Evolutionary conservation across 2,797 vertebrate genomes (phyloP).

Genomic region (Hapalemur alaotrensis): DNA sequence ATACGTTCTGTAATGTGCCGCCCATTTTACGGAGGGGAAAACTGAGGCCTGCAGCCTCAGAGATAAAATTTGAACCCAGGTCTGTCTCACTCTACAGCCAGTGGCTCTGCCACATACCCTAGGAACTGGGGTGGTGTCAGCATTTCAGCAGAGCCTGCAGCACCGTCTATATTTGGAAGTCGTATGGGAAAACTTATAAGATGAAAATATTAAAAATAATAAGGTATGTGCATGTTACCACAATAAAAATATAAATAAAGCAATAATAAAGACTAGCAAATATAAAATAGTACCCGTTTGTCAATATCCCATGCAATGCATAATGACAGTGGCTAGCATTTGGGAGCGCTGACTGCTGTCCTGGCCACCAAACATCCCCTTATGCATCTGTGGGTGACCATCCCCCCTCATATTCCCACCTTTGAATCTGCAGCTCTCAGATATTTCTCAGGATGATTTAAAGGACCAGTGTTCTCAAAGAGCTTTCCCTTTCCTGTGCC

Average conservation of each 20-base stretch:
- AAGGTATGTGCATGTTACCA: neutral
- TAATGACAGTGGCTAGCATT: accelerated
- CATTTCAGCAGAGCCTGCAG: neutral
- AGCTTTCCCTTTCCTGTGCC: neutral
- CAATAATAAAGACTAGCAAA: neutral
- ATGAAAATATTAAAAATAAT: neutral
- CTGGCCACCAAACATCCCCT: accelerated
- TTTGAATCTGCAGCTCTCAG: neutral
- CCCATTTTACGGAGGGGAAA: neutral
- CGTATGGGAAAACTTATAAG: neutral
- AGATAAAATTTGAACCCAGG: neutral
- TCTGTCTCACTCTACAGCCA: neutral
- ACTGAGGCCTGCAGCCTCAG: neutral
- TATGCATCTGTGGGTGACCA: too few relatives aligned
- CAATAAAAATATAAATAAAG: neutral
- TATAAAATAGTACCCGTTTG: neutral
- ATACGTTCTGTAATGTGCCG: neutral
- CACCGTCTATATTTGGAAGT: neutral
- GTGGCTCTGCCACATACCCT: neutral
- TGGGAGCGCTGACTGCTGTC: accelerated
- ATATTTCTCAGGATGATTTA: neutral
- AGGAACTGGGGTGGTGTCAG: neutral
- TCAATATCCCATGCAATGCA: neutral
- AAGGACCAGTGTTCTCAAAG: neutral
- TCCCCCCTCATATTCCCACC: neutral